phyloP scores from a whole-genome alignment of 1,140 invertebrate genomes.

The Dendroctonus valens region DNA sequence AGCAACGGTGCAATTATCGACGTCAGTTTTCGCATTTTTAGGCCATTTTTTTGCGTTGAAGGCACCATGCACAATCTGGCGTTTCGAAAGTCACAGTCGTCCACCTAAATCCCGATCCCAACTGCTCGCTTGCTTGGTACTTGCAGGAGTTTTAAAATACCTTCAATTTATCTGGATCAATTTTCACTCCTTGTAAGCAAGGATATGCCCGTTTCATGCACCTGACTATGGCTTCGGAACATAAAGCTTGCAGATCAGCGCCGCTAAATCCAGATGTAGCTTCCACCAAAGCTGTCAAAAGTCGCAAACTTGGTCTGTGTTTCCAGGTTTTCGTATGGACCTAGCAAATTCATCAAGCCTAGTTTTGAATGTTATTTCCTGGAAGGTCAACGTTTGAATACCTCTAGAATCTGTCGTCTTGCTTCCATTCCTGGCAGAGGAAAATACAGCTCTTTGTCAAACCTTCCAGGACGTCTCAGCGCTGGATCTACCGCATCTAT shows the following conservation, averaged over 20 bases:
- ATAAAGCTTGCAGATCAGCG: conserved; percentile 83
- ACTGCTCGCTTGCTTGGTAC: neutral
- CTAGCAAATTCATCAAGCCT: conserved; percentile 26
- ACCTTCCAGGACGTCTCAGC: conserved; percentile 75
- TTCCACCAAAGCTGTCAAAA: conserved; percentile 66
- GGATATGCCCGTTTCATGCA: conserved; percentile 81
- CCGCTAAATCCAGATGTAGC: conserved; percentile 84
- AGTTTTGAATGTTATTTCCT: neutral
- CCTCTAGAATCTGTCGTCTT: conserved; percentile 44
- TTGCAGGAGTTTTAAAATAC: conserved; percentile 50
- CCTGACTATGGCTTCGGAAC: conserved; percentile 81
- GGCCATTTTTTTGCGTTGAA: conserved; percentile 48
- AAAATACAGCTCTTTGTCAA: conserved; percentile 80
- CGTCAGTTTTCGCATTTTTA: conserved; percentile 41
- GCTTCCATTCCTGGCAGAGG: conserved; percentile 63
- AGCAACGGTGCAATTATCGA: conserved; percentile 41
- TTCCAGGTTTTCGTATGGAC: conserved; percentile 44
- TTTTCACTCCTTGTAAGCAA: conserved; percentile 74
- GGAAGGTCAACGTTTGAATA: conserved; percentile 5
- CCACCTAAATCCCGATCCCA: conserved; percentile 51
- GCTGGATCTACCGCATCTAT: conserved; percentile 82
- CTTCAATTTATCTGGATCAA: conserved; percentile 73
- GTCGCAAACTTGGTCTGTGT: conserved; percentile 53
- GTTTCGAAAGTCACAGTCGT: conserved; percentile 63
- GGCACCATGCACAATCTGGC: conserved; percentile 67